phyloP scores from a whole-genome alignment of 1,140 invertebrate genomes.

The Cryptotermes secundus region DNA sequence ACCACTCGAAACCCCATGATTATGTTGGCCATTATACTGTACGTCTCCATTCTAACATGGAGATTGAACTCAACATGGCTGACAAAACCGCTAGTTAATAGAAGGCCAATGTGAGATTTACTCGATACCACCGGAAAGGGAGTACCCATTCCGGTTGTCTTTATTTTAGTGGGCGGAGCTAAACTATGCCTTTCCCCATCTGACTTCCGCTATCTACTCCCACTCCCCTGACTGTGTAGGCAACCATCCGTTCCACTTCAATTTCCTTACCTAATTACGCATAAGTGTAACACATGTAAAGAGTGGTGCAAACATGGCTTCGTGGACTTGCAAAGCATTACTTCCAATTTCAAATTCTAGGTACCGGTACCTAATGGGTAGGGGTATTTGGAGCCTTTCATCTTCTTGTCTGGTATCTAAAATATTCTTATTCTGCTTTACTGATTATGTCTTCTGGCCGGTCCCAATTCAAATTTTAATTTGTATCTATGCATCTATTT shows the following conservation, averaged over 20 bases:
- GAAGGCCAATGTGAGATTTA: background rate
- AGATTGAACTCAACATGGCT: constrained; percentile 11
- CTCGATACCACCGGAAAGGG: background rate
- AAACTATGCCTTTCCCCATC: background rate
- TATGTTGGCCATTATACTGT: background rate
- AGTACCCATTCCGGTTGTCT: background rate
- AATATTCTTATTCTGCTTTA: no score
- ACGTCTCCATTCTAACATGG: background rate
- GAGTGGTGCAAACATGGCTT: background rate
- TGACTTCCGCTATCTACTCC: background rate
- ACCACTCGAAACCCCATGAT: background rate
- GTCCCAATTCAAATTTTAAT: no score
- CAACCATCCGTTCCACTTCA: background rate
- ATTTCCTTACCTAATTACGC: background rate
- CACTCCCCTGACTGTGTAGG: constrained; percentile 1
- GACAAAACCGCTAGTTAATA: background rate
- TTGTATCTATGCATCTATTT: no score
- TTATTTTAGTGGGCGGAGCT: background rate
- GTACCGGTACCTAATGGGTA: no score
- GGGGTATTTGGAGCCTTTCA: no score
- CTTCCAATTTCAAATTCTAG: no score
- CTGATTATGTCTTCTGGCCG: no score
- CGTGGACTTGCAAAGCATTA: no score
- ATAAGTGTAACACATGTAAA: background rate
- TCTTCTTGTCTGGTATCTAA: no score